phyloP scores from a whole-genome alignment of 2,113 vertebrate genomes.

The Phoenicopterus ruber region DNA sequence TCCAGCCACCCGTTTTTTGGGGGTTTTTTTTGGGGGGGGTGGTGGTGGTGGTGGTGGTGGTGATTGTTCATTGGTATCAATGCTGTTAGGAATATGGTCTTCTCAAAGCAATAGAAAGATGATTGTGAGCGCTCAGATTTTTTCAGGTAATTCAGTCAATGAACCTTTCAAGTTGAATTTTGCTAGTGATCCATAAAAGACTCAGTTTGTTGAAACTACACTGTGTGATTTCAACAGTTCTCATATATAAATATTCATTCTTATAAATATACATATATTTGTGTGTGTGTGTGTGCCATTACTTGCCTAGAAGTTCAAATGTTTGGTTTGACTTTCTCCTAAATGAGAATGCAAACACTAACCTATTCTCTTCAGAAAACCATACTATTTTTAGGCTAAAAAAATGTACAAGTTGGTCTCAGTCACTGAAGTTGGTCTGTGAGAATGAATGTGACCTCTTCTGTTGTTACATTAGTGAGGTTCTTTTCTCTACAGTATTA shows the following conservation, averaged over 20 bases:
- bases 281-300: background rate
- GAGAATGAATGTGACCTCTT: background rate
- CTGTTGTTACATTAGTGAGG: background rate
- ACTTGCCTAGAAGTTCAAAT: background rate
- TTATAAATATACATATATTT: background rate
- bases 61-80: background rate
- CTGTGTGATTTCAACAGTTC: background rate
- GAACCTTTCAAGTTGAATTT: background rate
- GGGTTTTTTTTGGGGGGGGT: background rate
- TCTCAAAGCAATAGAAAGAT: background rate
- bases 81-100: background rate
- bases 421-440: background rate
- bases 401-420: background rate
- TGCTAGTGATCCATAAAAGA: background rate
- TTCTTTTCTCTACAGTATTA: background rate
- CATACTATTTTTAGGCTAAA: background rate
- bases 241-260: background rate
- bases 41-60: no score
- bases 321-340: background rate
- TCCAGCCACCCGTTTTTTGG: background rate
- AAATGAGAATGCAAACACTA: background rate
- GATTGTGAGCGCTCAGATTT: background rate
- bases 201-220: background rate
- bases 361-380: background rate
- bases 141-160: background rate